These are phyloP conservation scores for Pseudoatta argentina DNA, from an alignment of 1,140 invertebrate species.

Conservation along the genomic window DNA sequence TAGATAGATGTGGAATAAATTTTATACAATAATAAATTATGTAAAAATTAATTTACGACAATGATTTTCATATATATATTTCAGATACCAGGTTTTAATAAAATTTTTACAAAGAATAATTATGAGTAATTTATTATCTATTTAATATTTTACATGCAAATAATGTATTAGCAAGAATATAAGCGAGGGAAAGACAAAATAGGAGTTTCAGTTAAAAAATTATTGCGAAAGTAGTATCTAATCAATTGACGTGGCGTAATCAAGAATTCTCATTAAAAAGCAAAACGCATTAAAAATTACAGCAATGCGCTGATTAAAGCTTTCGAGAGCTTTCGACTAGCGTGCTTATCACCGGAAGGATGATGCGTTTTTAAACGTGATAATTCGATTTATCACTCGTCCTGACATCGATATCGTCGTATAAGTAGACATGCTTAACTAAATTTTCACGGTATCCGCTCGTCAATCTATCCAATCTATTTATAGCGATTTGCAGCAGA, in stretches of 20 bases:
- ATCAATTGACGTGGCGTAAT: neutral
- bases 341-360: conserved; percentile 41
- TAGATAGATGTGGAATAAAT: neutral
- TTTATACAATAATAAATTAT: neutral
- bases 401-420: conserved; percentile 31
- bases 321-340: neutral
- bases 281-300: conserved; percentile 7
- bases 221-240: conserved; percentile 16
- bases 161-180: conserved; percentile 10
- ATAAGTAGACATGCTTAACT: conserved; percentile 41
- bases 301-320: conserved; percentile 23
- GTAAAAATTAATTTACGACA: neutral
- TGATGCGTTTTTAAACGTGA: conserved; percentile 34
- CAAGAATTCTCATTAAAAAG: conserved; percentile 15
- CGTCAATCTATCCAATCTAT: conserved; percentile 48
- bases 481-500: conserved; percentile 40
- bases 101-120: neutral
- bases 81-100: neutral
- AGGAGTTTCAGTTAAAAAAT: neutral
- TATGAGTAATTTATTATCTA: neutral
- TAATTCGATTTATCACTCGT: conserved; percentile 31
- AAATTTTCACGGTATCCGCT: conserved; percentile 34
- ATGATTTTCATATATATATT: neutral
- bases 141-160: neutral
- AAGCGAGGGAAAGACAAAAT: neutral